Base-by-base conservation (phyloP, 2,888 invertebrate species). In the Lasioglossum vierecki region DNA sequence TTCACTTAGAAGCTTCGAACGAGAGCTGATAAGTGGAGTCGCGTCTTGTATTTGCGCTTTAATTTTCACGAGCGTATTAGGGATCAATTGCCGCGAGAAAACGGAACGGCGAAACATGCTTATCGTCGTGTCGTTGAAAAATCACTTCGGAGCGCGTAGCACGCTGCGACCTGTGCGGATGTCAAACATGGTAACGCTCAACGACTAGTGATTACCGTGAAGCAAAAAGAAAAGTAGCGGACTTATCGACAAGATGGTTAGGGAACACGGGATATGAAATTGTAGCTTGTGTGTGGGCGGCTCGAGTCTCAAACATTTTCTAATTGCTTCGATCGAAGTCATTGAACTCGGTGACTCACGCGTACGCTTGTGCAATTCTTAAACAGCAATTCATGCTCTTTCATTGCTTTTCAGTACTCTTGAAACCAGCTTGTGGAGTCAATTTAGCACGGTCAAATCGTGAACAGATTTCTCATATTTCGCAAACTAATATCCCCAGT, bases 201-300 rank as follows among this genome's bases (percentile, higher is more conserved):
- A 70, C 49, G 49, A 76, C 49, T 26, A 66, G 57, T 18, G 72
- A 84, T 82, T 82, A 84, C 78, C 71, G 26, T 22, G 26, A 13
- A 26, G 35, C 30, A 53, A 68, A 74, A 66, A 72, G n/a, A 18
- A 30, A 49, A 57, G 0, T 15, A 26, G 18, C 44, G 81, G 35
- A 83, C 18, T 81, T 75, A 77, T 75, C 79, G 44, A 39, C 53
- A 2, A 70, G 46, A 30, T 66, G 80, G 26, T 81, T 83, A 82
- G 77, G 75, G 82, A 88, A 13, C n/a, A 68, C 30, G 18, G 74
- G 30, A 63, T 80, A 83, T 82, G 68, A 85, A 88, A 87, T 85
- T 76, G 77, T 60, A 9, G 46, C 15, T 15, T 18, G 30, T 76
- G 70, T 49, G 78, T 41, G 26, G 63, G 30, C 53, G 46, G 49